phyloP scores from a whole-genome alignment of 2,797 vertebrate species.

The Salarias fasciatus region DNA sequence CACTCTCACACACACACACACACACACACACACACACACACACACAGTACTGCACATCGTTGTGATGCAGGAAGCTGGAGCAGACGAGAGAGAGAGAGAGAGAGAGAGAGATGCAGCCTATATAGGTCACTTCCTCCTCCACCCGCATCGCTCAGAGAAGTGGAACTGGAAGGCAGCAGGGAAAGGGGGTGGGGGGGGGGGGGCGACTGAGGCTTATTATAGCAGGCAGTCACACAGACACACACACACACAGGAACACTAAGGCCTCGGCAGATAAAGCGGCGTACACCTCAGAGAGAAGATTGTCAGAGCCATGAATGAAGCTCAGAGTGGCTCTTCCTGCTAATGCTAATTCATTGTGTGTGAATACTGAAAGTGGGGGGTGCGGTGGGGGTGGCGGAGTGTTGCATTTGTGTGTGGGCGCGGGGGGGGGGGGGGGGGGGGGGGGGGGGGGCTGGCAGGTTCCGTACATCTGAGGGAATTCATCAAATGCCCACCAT shows the following conservation, averaged over 20 bases:
- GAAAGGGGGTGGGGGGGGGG: conserved; percentile 59
- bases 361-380: conserved; percentile 25
- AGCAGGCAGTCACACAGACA: conserved; percentile 58
- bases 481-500: conserved; percentile 45
- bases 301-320: conserved; percentile 73
- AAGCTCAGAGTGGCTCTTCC: conserved; percentile 61
- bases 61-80: conserved; percentile 70
- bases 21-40: conserved; percentile 13
- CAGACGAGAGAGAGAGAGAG: conserved; percentile 45
- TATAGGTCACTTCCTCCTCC: conserved; percentile 86
- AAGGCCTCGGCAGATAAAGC: conserved; percentile 71
- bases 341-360: conserved; percentile 70
- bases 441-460: conserved; percentile 6
- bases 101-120: conserved; percentile 72
- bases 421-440: not conserved
- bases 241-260: conserved; percentile 31
- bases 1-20: not conserved
- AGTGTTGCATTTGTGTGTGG: not conserved
- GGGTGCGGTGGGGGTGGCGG: not conserved
- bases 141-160: conserved; percentile 74
- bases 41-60: conserved; percentile 23
- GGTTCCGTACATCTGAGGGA: conserved; percentile 42
- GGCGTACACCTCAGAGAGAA: conserved; percentile 68
- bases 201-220: conserved; percentile 75
- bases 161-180: conserved; percentile 73